Evolutionary conservation across 2,888 invertebrate species (phyloP), one percentile per base, ranked within the genome.

Genomic region (Leucania comma): DNA sequence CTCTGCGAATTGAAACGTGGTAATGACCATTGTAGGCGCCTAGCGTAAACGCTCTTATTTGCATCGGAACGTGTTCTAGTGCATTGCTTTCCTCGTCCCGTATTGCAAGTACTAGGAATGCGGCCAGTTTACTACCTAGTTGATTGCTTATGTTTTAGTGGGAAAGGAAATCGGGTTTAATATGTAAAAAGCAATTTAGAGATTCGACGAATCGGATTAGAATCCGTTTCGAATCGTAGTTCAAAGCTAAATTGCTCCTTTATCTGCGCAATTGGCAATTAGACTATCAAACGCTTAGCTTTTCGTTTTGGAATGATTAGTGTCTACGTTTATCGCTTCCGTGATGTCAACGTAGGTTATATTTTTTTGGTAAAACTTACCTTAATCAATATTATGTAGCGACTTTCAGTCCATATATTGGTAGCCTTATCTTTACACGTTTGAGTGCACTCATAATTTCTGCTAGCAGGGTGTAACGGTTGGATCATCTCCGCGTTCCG

Each of bases 1-100:
- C 90, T 85, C 75, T 79, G 87, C 90, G 92, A 91, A 93, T 92
- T 93, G 93, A 93, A 94, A 93, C 92, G 91, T 89, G 90, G 92
- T 94, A 94, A 94, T 94, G 92, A 90, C 93, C 90, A 93, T 93
- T 92, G 93, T 93, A 90, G 90, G 91, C 88, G 89, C 89, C 90
- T 89, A 83, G 91, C 88, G 89, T 92, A 92, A 94, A 93, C 90
- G 93, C 88, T 91, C 91, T 90, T 93, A 94, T 94, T 94, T 94
- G 93, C 93, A 93, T 92, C 87, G 89, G 90, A 93, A 93, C 92
- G 91, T 92, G 92, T 90, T 90, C 83, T 87, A 88, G 88, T 89
- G 89, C 91, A 90, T 90, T 90, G 88, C 90, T 89, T 85, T 86
- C 83, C 83, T 71, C 84, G 82, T 81, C 80, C 81, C 83, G 80